These are phyloP conservation scores for Olivierus martensii DNA, from an alignment of 1,140 invertebrate genomes.

Conservation along the genomic window DNA sequence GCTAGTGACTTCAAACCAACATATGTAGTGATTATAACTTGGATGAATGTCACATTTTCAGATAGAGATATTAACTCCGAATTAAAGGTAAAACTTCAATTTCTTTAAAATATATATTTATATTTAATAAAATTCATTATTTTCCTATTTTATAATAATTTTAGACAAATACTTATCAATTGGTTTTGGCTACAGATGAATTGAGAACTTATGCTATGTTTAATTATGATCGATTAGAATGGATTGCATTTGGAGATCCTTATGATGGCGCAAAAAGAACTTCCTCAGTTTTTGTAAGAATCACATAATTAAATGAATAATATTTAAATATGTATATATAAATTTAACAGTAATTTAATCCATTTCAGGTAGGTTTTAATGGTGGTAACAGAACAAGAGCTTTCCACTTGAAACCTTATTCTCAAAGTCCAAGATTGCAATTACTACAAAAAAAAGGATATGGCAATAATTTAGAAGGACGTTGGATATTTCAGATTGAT, in stretches of 20 bases:
- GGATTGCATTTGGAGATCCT: conserved; percentile 73
- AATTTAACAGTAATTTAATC: background rate
- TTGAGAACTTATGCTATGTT: conserved; percentile 87
- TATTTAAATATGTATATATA: background rate
- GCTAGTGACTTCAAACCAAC: conserved; percentile 76
- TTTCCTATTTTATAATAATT: too few species aligned
- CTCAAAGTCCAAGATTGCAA: conserved; percentile 65
- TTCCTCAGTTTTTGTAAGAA: conserved; percentile 64
- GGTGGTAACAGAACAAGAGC: conserved; percentile 83
- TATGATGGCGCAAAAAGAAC: conserved; percentile 59
- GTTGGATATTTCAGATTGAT: conserved; percentile 88
- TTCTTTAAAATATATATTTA: too few species aligned
- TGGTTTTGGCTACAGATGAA: conserved; percentile 83
- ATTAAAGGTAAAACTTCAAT: conserved; percentile 2
- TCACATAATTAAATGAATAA: background rate
- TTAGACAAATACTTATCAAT: conserved; percentile 88
- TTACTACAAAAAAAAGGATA: conserved; percentile 68
- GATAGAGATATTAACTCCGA: conserved; percentile 57
- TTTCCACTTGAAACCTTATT: conserved; percentile 81
- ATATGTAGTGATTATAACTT: conserved; percentile 80
- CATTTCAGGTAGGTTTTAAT: conserved; percentile 67
- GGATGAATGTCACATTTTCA: conserved; percentile 88
- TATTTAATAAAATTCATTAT: too few species aligned
- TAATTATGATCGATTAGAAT: conserved; percentile 78
- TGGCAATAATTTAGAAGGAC: conserved; percentile 71